Conservation (phyloP, 2,797 vertebrate genomes). For the Dromococcyx pavoninus region DNA sequence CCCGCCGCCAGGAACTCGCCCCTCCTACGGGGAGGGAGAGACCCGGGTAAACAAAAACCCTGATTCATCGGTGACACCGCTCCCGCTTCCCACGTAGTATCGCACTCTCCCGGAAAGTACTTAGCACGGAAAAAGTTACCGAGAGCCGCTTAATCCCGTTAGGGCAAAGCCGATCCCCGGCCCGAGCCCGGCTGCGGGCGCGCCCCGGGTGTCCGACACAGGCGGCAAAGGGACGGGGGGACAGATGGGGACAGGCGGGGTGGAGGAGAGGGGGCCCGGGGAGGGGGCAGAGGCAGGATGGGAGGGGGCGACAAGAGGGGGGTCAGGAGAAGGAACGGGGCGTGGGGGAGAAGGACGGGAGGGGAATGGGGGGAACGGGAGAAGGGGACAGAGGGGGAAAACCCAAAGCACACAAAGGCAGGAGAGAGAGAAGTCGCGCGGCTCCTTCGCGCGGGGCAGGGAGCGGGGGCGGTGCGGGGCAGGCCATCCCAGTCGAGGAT, state of each 20-base stretch:
- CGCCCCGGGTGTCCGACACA: conserved; percentile 4
- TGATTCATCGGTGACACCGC: neutral
- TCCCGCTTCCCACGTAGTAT: neutral
- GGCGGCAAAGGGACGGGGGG: neutral
- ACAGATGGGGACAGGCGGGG: too few species aligned
- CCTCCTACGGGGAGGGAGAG: neutral
- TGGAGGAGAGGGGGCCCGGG: too few species aligned
- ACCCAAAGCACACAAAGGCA: neutral
- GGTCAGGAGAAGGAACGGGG: too few species aligned
- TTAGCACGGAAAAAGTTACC: conserved; percentile 19
- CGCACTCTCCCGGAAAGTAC: conserved; percentile 11
- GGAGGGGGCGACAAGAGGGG: too few species aligned
- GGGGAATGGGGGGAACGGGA: too few species aligned
- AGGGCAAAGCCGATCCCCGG: neutral
- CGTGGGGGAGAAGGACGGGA: too few species aligned
- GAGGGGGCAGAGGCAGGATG: too few species aligned
- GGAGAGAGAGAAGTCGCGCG: neutral
- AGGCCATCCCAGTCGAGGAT: neutral
- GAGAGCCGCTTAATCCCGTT: conserved; percentile 44
- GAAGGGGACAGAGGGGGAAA: too few species aligned
- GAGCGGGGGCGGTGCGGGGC: too few species aligned
- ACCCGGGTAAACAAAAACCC: neutral
- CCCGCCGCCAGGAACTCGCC: neutral
- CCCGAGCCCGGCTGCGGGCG: neutral
- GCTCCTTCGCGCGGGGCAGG: neutral